phyloP scores from a whole-genome alignment of 2,113 vertebrate species.

The Mustelus asterias region DNA sequence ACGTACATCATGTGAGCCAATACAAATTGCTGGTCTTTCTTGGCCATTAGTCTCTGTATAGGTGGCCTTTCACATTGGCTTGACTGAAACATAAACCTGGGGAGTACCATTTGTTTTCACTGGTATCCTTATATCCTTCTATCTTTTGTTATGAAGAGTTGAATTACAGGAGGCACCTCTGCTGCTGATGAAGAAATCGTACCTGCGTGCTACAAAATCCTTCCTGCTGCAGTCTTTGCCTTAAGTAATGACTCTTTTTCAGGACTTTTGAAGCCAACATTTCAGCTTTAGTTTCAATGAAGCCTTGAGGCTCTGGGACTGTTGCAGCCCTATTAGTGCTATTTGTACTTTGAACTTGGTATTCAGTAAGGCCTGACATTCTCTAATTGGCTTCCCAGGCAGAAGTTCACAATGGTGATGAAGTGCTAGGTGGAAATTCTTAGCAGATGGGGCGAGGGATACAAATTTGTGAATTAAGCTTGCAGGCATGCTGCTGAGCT shows the following conservation, averaged over 20 bases:
- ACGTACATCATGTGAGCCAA: background rate
- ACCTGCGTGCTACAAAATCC: background rate
- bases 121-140: background rate
- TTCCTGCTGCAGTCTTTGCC: background rate
- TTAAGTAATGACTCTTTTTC: background rate
- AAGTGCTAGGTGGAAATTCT: slow-evolving; percentile 31
- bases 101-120: background rate
- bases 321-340: slow-evolving; percentile 30
- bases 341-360: slow-evolving; percentile 33
- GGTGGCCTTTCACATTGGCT: background rate
- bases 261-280: background rate
- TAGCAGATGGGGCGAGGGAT: slow-evolving; percentile 17
- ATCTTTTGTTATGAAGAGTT: background rate
- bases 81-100: background rate
- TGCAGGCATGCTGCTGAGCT: background rate
- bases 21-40: background rate
- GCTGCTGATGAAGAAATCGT: background rate
- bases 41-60: background rate
- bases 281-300: background rate
- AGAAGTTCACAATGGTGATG: slow-evolving; percentile 20
- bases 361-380: slow-evolving; percentile 25
- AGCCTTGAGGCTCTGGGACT: slow-evolving; percentile 9
- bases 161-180: background rate
- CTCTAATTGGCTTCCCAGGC: slow-evolving; percentile 33
- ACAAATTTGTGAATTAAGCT: background rate